These are phyloP conservation scores for Papilio helenus DNA, from an alignment of 1,140 invertebrate species.

Conservation along the genomic window DNA sequence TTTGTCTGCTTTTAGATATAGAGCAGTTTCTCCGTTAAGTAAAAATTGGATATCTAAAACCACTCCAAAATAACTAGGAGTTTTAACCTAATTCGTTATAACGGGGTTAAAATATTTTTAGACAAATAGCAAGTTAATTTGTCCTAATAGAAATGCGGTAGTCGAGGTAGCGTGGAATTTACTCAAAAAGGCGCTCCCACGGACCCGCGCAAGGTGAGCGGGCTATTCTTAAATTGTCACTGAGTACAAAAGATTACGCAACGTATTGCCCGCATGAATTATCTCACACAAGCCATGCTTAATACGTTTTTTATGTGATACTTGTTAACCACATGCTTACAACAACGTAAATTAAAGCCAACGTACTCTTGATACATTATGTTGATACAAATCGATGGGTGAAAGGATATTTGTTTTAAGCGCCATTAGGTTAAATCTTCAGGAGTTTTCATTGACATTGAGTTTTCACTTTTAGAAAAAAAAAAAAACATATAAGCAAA, in stretches of 20 bases:
- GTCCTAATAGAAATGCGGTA: slow-evolving; percentile 24
- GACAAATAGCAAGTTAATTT: background rate
- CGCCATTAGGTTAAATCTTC: too few relatives aligned
- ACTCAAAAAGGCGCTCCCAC: slow-evolving; percentile 37
- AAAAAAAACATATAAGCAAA: too few relatives aligned
- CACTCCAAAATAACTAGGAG: background rate
- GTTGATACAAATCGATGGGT: background rate
- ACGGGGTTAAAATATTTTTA: background rate
- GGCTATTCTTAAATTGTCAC: slow-evolving; percentile 37
- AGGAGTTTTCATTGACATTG: too few relatives aligned
- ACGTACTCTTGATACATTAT: background rate
- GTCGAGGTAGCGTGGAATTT: slow-evolving; percentile 31
- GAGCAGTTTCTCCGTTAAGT: background rate
- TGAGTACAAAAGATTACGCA: slow-evolving; percentile 34
- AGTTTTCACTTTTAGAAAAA: too few relatives aligned
- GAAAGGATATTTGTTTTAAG: too few relatives aligned
- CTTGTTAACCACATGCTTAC: slow-evolving; percentile 20
- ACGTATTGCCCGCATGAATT: slow-evolving; percentile 34
- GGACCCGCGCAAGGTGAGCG: slow-evolving; percentile 33
- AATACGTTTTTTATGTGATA: slow-evolving; percentile 28
- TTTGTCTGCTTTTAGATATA: background rate
- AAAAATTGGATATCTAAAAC: background rate
- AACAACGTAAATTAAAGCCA: background rate
- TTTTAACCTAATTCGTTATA: background rate
- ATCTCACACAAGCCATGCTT: slow-evolving; percentile 26